A percentile compares a stretch with the other conserved stretches of the same genome.
phyloP scores from a whole-genome alignment of 2,797 vertebrate species.

The Aselliscus stoliczkanus region DNA sequence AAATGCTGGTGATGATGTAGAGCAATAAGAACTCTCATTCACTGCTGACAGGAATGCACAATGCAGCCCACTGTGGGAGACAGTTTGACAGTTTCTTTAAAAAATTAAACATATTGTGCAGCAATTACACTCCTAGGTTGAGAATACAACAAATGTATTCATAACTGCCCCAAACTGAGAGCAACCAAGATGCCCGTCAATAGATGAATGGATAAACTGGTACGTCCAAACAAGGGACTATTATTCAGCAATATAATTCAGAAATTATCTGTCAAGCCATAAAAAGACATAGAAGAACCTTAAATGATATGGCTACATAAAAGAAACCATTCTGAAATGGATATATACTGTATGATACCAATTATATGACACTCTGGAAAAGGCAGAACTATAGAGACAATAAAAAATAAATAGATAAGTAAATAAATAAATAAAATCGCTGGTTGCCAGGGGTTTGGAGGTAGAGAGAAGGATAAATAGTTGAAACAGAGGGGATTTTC shows the following conservation, averaged over 20 bases:
- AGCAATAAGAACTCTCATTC: background rate
- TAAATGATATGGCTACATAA: background rate
- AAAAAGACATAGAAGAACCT: background rate
- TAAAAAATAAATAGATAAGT: background rate
- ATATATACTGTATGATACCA: background rate
- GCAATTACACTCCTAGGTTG: background rate
- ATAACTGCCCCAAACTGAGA: background rate
- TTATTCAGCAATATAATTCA: background rate
- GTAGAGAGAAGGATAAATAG: background rate
- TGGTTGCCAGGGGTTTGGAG: background rate
- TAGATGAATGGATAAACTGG: background rate
- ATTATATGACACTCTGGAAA: background rate
- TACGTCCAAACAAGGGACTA: background rate
- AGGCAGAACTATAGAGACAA: background rate
- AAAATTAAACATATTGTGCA: background rate
- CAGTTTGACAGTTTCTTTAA: background rate
- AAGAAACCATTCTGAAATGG: background rate
- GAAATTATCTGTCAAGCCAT: background rate
- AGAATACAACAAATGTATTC: background rate
- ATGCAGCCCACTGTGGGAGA: background rate
- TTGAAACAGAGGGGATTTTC: background rate
- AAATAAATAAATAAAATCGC: background rate
- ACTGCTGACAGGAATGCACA: background rate
- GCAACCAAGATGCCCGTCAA: background rate
- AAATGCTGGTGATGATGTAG: background rate